Conservation (phyloP, 1,140 invertebrate species). For the Parapsyche elsis region DNA sequence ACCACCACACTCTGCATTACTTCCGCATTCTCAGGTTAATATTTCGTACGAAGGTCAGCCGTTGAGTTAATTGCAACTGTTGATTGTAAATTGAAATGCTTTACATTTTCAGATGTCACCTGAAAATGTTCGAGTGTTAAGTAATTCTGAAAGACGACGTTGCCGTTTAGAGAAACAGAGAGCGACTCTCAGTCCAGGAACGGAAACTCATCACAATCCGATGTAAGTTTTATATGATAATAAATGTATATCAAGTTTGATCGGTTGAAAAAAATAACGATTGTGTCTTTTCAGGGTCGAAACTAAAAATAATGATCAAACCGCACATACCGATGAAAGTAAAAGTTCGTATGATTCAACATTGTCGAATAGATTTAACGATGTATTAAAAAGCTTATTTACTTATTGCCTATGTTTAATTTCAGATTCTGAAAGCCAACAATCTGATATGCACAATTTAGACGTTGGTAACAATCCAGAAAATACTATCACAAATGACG, state of each 20-base stretch:
- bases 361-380: neutral
- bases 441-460: no score
- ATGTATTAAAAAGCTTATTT: neutral
- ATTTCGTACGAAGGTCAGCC: neutral
- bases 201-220: neutral
- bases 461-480: no score
- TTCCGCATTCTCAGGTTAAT: constrained; percentile 38
- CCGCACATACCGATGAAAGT: neutral
- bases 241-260: no score
- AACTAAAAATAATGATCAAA: neutral
- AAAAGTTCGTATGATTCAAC: neutral
- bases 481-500: no score
- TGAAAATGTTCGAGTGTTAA: constrained; percentile 45
- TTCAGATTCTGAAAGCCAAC: no score
- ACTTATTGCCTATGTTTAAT: no score
- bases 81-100: neutral
- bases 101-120: constrained; percentile 33
- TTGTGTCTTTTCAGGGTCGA: neutral
- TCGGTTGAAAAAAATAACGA: neutral
- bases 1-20: constrained; percentile 57
- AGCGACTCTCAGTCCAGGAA: constrained; percentile 50
- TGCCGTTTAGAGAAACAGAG: constrained; percentile 52
- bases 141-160: constrained; percentile 49
- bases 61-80: neutral
- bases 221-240: no score